A percentile compares a stretch with the other conserved stretches of the same genome.
phyloP scores from a whole-genome alignment of 2,113 vertebrate genomes.

The Lipotes vexillifer region DNA sequence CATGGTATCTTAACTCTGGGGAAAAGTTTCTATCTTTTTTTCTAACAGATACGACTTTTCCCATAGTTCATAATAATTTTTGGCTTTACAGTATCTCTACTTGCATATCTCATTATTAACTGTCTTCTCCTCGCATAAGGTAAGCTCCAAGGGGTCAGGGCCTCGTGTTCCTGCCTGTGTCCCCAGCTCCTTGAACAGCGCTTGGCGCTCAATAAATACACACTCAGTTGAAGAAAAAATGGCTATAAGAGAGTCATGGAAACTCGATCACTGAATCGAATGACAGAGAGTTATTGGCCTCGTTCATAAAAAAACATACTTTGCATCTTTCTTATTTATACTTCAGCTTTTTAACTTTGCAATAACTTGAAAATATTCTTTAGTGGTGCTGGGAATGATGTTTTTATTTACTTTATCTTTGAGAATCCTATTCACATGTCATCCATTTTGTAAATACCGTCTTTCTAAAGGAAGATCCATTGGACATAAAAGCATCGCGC shows the following conservation, averaged over 20 bases:
- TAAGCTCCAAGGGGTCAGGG: background rate
- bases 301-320: background rate
- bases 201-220: background rate
- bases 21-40: background rate
- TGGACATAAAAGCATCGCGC: background rate
- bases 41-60: background rate
- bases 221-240: background rate
- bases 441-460: background rate
- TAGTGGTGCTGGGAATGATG: background rate
- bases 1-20: background rate
- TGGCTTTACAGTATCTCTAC: background rate
- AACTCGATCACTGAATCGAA: background rate
- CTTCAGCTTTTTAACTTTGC: background rate
- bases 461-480: background rate
- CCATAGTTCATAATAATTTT: background rate
- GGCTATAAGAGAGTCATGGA: background rate
- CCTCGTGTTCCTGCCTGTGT: background rate
- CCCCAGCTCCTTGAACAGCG: background rate
- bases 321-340: background rate
- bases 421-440: background rate
- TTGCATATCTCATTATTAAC: background rate
- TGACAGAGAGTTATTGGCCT: background rate
- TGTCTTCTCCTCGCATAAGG: background rate
- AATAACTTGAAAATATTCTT: background rate
- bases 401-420: background rate